Base-by-base conservation (phyloP, 2,888 invertebrate species). In the Gibbula magus region DNA sequence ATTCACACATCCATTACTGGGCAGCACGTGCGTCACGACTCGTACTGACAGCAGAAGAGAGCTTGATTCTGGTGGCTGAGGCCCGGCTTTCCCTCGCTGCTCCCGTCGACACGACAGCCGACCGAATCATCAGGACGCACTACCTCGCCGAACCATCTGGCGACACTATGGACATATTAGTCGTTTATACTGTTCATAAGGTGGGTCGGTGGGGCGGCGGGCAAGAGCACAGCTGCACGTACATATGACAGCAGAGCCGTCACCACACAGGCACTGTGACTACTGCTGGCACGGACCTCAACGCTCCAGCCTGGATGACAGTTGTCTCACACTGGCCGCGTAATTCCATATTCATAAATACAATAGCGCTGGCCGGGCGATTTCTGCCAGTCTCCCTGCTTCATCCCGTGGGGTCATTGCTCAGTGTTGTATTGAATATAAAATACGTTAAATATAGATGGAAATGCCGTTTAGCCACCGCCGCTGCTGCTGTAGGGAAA, bases 401-500 rank as follows among this genome's bases (percentile, higher is more conserved):
- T 61, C 29, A 61, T 61, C 61, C 25, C 61, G 29, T 25, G 61
- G 22, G 61, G 61, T 29, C 61, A 61, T 61, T 29, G 29, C 61
- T 18, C 29, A 29, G 29, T 61, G 61, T 61, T n/a, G 61, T 61
- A 61, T 61, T 61, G 61, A 61, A 61, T 61, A 29, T 25, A 61
- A 61, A 61, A 61, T 25, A 61, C 61, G 61, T 61, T 61, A 61
- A 61, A 61, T 61, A 61, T 61, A 61, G 61, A 61, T 61, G 61
- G 61, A 61, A 61, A 45, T 45, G 29, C 56, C 61, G 29, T 29
- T 61, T 61, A 29, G 25, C 61, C 61, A 61, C 29, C 61, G 45
- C 45, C 13, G 4, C 45, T 45, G 45, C 45, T 45, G 45, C 45
- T 45, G 45, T 45, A 45, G 45, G 10, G 10, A 45, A 13, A 45